Conservation (phyloP, 35 echinoderm and acorn worm genomes). For the Patiria miniata region DNA sequence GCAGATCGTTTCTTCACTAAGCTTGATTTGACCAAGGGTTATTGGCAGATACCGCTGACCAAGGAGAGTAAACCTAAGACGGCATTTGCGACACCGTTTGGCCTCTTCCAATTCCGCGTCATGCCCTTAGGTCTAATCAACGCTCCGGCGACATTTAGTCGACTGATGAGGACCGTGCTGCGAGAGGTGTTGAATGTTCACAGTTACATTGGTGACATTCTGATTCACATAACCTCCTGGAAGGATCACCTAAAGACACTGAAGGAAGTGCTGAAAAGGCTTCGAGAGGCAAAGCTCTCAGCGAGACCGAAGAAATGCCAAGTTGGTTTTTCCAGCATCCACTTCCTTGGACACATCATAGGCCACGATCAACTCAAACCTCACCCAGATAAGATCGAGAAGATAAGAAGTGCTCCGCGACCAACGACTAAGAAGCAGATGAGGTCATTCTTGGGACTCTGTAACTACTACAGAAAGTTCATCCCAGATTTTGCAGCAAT, state of each 20-base stretch:
- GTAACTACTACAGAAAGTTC: constrained; percentile 45
- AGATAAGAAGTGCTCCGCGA: neutral
- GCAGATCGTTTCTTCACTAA: constrained; percentile 49
- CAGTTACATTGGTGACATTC: constrained; percentile 72
- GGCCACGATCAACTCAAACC: constrained; percentile 21
- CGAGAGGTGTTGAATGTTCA: constrained; percentile 15
- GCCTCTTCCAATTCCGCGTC: constrained; percentile 36
- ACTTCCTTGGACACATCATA: constrained; percentile 37
- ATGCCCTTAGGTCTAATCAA: constrained; percentile 60
- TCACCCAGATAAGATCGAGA: constrained; percentile 20
- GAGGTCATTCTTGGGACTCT: constrained; percentile 55
- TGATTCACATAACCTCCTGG: constrained; percentile 48
- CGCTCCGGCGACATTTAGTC: constrained; percentile 49
- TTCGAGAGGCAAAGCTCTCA: constrained; percentile 26
- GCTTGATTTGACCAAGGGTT: constrained; percentile 62
- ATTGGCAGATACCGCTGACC: constrained; percentile 59
- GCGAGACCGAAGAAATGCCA: constrained; percentile 58
- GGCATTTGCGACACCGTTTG: constrained; percentile 48
- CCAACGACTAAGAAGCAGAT: constrained; percentile 47
- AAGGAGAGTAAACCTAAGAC: constrained; percentile 11
- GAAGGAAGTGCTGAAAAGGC: constrained; percentile 17
- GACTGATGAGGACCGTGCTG: constrained; percentile 49
- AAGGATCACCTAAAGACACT: constrained; percentile 38
- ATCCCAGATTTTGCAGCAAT: constrained; percentile 40
- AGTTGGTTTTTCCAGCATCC: constrained; percentile 3